phyloP scores from a whole-genome alignment of 2,888 invertebrate genomes.

The Prionchulus punctatus region DNA sequence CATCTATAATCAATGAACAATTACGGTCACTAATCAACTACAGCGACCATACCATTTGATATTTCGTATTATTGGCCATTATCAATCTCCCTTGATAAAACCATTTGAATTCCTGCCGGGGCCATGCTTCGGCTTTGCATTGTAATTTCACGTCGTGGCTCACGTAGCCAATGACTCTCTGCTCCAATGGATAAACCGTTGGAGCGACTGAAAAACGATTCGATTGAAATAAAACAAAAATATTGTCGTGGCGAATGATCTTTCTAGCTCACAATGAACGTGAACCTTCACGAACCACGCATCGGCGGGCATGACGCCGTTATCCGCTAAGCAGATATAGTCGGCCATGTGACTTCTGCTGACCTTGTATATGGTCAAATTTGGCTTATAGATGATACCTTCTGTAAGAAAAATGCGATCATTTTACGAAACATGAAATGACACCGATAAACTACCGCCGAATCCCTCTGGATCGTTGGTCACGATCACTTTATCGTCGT shows the following conservation, averaged over 20 bases:
- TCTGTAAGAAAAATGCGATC: slow-evolving; percentile 17
- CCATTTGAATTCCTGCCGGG: slow-evolving; percentile 25
- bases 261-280: slow-evolving; percentile 23
- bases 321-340: slow-evolving; percentile 28
- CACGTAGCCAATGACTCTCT: not conserved
- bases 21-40: not conserved
- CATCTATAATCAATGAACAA: not conserved
- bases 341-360: slow-evolving; percentile 28
- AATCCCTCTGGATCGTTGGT: slow-evolving; percentile 27
- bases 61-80: not conserved
- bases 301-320: slow-evolving; percentile 30
- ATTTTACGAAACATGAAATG: not conserved
- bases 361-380: slow-evolving; percentile 22
- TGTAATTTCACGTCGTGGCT: slow-evolving; percentile 15
- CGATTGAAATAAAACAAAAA: too few species aligned
- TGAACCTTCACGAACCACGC: slow-evolving; percentile 28
- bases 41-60: not conserved
- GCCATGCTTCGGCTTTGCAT: slow-evolving; percentile 29
- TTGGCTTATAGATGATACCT: slow-evolving; percentile 24
- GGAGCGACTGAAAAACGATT: slow-evolving; percentile 11
- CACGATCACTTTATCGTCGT: slow-evolving; percentile 27
- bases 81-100: slow-evolving; percentile 5
- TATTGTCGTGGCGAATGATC: not conserved
- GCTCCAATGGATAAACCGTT: not conserved
- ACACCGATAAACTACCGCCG: slow-evolving; percentile 20